Evolutionary conservation across 30 jellyfish, hydroid and myxozoan species (phyloP).

Genomic region (Aurelia coerulea): DNA sequence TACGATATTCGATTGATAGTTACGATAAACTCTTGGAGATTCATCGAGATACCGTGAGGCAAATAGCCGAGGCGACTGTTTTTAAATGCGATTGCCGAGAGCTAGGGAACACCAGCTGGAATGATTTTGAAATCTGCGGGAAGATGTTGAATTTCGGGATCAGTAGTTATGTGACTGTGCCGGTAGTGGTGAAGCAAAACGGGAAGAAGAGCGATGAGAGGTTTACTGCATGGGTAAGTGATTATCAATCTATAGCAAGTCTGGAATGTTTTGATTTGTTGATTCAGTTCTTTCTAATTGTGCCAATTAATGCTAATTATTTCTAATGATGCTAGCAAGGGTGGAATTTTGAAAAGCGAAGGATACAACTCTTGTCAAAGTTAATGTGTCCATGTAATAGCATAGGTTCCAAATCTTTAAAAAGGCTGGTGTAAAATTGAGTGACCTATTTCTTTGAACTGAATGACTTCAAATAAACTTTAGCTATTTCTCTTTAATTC

Average conservation of each 20-base stretch:
- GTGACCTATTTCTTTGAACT: too few species aligned
- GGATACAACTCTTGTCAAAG: too few species aligned
- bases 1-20: constrained; percentile 75
- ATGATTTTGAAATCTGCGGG: constrained; percentile 75
- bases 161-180: constrained; percentile 79
- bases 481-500: too few species aligned
- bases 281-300: too few species aligned
- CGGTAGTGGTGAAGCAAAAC: constrained; percentile 56
- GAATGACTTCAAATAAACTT: too few species aligned
- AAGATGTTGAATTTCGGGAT: constrained; percentile 77
- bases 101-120: constrained; percentile 54
- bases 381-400: too few species aligned
- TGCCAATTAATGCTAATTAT: too few species aligned
- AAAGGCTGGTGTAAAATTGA: too few species aligned
- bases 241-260: not conserved
- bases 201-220: constrained; percentile 20
- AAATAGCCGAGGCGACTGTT: constrained; percentile 78
- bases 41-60: constrained; percentile 79
- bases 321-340: too few species aligned
- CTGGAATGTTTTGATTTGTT: too few species aligned
- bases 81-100: constrained; percentile 73
- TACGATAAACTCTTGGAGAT: constrained; percentile 78
- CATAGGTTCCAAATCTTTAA: too few species aligned
- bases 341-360: too few species aligned
- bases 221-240: constrained; percentile 96